phyloP scores from a whole-genome alignment of 2,888 invertebrate species.

The Dysmachus trigonus region DNA sequence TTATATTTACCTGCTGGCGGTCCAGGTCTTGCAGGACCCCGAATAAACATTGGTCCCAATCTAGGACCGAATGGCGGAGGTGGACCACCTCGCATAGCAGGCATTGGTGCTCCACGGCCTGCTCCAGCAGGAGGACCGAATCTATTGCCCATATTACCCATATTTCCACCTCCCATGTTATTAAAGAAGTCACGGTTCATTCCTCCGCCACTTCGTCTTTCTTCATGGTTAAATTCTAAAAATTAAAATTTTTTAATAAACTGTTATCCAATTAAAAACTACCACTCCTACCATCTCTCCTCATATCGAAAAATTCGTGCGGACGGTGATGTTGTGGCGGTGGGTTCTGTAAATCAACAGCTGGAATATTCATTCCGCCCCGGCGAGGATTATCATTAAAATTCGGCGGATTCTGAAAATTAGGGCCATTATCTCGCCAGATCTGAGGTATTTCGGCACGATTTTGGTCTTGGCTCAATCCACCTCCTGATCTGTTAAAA shows the following conservation, averaged over 20 bases:
- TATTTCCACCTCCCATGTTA: slow-evolving; percentile 53
- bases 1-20: slow-evolving; percentile 47
- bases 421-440: slow-evolving; percentile 55
- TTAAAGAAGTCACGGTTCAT: slow-evolving; percentile 58
- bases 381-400: slow-evolving; percentile 32
- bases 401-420: slow-evolving; percentile 28
- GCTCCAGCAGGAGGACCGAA: slow-evolving; percentile 56
- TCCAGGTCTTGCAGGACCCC: slow-evolving; percentile 52
- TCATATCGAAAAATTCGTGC: slow-evolving; percentile 44
- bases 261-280: neutral
- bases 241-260: neutral
- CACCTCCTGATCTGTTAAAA: slow-evolving; percentile 49
- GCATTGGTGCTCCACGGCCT: slow-evolving; percentile 43
- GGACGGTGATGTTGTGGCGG: slow-evolving; percentile 19
- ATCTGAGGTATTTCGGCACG: slow-evolving; percentile 45
- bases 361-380: slow-evolving; percentile 6
- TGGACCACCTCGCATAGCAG: slow-evolving; percentile 50
- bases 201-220: slow-evolving; percentile 52
- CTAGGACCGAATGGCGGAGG: slow-evolving; percentile 52
- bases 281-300: slow-evolving; percentile 38
- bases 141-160: slow-evolving; percentile 56
- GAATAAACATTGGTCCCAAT: slow-evolving; percentile 51
- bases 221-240: slow-evolving; percentile 42
- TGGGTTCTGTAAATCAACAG: slow-evolving; percentile 38
- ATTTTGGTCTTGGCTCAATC: slow-evolving; percentile 41